Evolutionary conservation across 30 jellyfish, hydroid and myxozoan genomes (phyloP), one percentile per base, ranked within the genome.

Genomic region (Chironex yamaguchii): DNA sequence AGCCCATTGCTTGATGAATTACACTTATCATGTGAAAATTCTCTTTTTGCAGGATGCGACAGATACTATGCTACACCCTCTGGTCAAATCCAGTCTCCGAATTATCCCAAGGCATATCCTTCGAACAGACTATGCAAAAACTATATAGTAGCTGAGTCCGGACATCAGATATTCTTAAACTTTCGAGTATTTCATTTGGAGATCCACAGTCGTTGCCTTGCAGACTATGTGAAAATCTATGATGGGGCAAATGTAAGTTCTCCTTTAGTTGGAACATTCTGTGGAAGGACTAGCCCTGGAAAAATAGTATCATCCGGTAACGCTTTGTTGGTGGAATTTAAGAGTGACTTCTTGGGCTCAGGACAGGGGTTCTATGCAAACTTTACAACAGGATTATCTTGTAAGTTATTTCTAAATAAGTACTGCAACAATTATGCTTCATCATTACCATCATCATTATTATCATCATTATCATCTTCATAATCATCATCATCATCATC

Each of bases 251-350:
- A 86, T 51, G 90, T 66, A 30, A 74, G 79, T 4, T 86, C 86
- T 13, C 96, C 96, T 4, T 34, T 34, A 0, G n/a, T 78, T 22
- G 88, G 92, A 33, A 0, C 4, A 29, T 87, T 58, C 52, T 87
- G 98, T 62, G 97, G 97, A 24, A 82, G 71, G 4, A 20, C 21
- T 6, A 2, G 80, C 36, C 98, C 98, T 3, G 93, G 96, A 17
- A 62, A 71, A 12, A 67, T 92, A 49, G 89, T 87, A 14, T 92
- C 98, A 2, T 52, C 89, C 52, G 96, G 97, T 4, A 87, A 86
- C 79, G 29, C 34, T 65, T 58, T 92, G 32, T 89, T 52, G 36
- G 76, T 92, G 28, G 71, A 34, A 0, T 86, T 92, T 85, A 32
- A 25, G 4, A 35, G 93, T 1, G 98, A 92, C 42, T 79, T 31